Conservation (phyloP, 2,797 vertebrate genomes). For the Vipera ursinii region DNA sequence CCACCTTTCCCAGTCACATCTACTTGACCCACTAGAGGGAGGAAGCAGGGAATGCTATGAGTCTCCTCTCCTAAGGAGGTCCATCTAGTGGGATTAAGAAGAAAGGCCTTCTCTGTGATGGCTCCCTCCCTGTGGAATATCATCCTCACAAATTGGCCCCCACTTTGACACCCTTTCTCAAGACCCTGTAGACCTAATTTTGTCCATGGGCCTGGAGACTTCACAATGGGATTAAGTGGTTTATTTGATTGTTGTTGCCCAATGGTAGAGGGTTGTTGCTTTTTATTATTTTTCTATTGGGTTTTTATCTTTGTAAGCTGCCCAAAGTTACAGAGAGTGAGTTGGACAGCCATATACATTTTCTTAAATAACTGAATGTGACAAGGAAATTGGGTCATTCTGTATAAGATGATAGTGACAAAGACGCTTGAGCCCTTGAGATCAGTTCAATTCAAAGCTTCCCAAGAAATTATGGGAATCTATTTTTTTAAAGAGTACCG, state of each 20-base stretch:
- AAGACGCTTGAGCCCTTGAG: no score
- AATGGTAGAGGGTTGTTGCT: background rate
- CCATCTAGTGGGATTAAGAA: background rate
- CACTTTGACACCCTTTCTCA: background rate
- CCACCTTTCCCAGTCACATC: background rate
- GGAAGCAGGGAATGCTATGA: background rate
- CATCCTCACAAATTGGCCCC: background rate
- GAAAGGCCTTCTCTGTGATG: background rate
- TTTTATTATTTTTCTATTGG: background rate
- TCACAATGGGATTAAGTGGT: background rate
- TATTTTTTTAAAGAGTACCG: background rate
- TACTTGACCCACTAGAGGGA: background rate
- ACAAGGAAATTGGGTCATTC: background rate
- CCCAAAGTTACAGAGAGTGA: background rate
- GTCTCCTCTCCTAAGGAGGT: background rate
- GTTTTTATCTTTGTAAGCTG: background rate
- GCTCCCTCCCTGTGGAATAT: background rate
- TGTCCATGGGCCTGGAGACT: background rate
- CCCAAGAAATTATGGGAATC: background rate
- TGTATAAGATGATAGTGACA: background rate
- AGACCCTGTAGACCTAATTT: background rate
- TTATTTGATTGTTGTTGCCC: background rate
- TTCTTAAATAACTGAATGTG: background rate
- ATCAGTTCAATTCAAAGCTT: background rate
- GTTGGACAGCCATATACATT: background rate